Conservation (phyloP, 2,888 invertebrate species). For the Agonum fuliginosum region DNA sequence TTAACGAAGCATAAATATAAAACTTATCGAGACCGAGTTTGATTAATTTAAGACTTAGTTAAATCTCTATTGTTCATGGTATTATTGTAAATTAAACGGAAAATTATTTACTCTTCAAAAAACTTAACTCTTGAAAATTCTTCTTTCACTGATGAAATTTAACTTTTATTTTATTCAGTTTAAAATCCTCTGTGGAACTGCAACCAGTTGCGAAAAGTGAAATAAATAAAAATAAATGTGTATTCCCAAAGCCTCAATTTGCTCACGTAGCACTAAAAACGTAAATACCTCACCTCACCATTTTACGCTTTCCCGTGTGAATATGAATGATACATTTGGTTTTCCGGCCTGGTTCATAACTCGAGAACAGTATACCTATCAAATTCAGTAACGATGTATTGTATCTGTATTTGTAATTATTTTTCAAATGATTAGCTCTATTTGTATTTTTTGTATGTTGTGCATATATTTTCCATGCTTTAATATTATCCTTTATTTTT, state of each 20-base stretch:
- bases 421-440: too few species aligned
- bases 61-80: too few species aligned
- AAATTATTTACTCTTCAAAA: too few species aligned
- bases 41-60: too few species aligned
- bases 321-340: constrained; percentile 13
- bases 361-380: neutral
- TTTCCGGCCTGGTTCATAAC: constrained; percentile 7
- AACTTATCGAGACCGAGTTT: too few species aligned
- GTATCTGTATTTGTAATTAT: too few species aligned
- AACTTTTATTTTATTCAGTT: neutral
- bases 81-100: too few species aligned
- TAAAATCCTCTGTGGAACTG: neutral
- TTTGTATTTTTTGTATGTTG: too few species aligned
- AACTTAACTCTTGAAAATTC: too few species aligned
- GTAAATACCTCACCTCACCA: constrained; percentile 2
- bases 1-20: constrained; percentile 7
- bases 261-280: neutral
- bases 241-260: constrained; percentile 13
- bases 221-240: constrained; percentile 8
- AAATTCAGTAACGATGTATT: neutral
- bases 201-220: neutral
- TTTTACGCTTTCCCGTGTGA: constrained; percentile 4
- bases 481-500: too few species aligned
- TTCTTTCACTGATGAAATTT: neutral
- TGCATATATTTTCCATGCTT: too few species aligned